Percentiles rank a stretch among this genome's conserved stretches.
These are phyloP conservation scores for Congeria kusceri DNA, from an alignment of 2,888 invertebrate genomes.

Conservation along the genomic window DNA sequence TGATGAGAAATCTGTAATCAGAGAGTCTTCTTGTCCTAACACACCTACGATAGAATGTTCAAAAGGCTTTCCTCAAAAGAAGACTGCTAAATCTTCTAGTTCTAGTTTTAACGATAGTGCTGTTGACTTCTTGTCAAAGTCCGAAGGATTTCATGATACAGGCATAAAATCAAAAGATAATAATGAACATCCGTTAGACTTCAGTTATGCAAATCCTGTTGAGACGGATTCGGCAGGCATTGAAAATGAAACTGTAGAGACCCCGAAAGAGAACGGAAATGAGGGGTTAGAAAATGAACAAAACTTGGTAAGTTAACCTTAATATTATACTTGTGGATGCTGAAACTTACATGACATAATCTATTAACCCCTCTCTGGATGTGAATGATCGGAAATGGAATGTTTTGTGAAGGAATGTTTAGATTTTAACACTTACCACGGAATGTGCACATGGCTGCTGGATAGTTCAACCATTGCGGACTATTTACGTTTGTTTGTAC, in stretches of 20 bases:
- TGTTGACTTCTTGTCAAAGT: conserved; percentile 64
- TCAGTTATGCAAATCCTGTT: conserved; percentile 62
- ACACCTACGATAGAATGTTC: conserved; percentile 69
- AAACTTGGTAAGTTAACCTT: conserved; percentile 73
- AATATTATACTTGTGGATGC: too few species aligned
- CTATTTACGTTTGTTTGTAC: too few species aligned
- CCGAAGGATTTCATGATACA: conserved; percentile 89
- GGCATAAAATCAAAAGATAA: conserved; percentile 86
- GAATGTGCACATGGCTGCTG: too few species aligned
- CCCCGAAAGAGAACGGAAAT: conserved; percentile 58
- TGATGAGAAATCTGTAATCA: conserved; percentile 6
- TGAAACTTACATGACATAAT: too few species aligned
- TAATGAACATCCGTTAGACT: conserved; percentile 50
- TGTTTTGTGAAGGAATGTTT: too few species aligned
- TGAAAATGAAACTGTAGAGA: conserved; percentile 38
- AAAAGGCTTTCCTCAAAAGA: conserved; percentile 44
- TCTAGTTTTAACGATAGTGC: conserved; percentile 36
- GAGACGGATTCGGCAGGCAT: conserved; percentile 38
- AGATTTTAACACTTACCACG: too few species aligned
- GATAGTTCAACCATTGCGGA: too few species aligned
- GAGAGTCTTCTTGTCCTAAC: conserved; percentile 70
- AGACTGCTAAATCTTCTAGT: conserved; percentile 34
- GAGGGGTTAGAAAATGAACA: conserved; percentile 66
- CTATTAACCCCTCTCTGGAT: too few species aligned
- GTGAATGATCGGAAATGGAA: too few species aligned